phyloP scores from a whole-genome alignment of 2,113 vertebrate genomes.

The Craseonycteris thonglongyai region DNA sequence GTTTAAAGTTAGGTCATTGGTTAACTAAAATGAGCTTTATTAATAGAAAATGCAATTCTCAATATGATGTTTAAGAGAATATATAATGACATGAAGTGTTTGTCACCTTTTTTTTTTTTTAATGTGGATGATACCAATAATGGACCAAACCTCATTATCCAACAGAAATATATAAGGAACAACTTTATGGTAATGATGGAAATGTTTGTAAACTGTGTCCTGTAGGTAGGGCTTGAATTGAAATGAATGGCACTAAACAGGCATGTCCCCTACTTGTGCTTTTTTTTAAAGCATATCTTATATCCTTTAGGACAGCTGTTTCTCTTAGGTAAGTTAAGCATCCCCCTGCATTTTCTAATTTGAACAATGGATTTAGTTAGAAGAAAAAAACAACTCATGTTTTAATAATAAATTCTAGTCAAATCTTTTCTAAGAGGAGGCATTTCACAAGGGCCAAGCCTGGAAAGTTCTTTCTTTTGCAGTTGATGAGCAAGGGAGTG shows the following conservation, averaged over 20 bases:
- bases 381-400: background rate
- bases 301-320: background rate
- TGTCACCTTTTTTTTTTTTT: background rate
- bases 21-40: background rate
- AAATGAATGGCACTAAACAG: background rate
- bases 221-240: background rate
- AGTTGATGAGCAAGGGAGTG: background rate
- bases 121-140: background rate
- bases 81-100: background rate
- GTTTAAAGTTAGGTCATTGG: background rate
- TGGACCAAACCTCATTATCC: background rate
- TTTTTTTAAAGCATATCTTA: background rate
- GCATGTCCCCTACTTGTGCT: background rate
- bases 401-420: slow-evolving; percentile 42
- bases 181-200: background rate
- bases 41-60: background rate
- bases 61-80: background rate
- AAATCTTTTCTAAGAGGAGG: background rate
- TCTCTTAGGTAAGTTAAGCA: background rate
- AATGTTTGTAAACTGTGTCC: background rate
- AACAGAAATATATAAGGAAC: background rate
- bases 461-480: background rate
- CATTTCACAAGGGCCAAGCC: background rate
- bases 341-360: slow-evolving; percentile 41
- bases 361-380: slow-evolving; percentile 31